Evolutionary conservation across 2,113 vertebrate genomes (phyloP), one percentile per base, ranked within the genome.

Genomic region (Clarias batrachus): DNA sequence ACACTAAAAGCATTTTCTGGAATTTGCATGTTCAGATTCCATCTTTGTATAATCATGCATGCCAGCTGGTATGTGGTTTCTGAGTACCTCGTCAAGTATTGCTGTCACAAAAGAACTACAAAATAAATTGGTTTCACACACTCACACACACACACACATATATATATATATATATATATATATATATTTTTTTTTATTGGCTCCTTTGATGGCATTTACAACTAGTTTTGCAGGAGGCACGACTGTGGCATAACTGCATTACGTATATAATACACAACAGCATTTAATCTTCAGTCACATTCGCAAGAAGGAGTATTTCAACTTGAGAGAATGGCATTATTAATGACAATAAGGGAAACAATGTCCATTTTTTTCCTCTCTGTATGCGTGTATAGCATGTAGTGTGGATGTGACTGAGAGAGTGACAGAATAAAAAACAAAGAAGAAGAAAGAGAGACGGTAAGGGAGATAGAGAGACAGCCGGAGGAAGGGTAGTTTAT

Each of bases 61-160:
- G 68, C 33, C 6, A 27, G 37, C 21, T 54, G 68, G 81, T 82
- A 74, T 65, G 48, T 63, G 57, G 27, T 81, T 78, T 80, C 57
- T 86, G 84, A 84, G 62, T 84, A 80, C 86, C 80, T 83, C 41
- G 80, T 83, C 41, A 73, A 84, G 73, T 66, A 81, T 25, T 74
- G 63, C 74, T 81, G 57, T 60, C 41, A 33, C n/a, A 23, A 52
- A 11, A 23, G 63, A 84, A 81, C 81, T 86, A 66, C 33, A 5
- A 7, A 41, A 41, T 41, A 41, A 41, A 41, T 41, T 41, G 37
- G 4, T 41, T 41, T 41, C 37, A 41, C 37, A 3, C 37, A 37
- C 37, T 37, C 37, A 2, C 37, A 37, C 37, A 37, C 37, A 37
- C 37, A 37, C 37, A 37, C 37, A 41, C 37, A 41, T 5, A 41